Evolutionary conservation across 2,113 vertebrate species (phyloP).

Genomic region (Nanorana parkeri): DNA sequence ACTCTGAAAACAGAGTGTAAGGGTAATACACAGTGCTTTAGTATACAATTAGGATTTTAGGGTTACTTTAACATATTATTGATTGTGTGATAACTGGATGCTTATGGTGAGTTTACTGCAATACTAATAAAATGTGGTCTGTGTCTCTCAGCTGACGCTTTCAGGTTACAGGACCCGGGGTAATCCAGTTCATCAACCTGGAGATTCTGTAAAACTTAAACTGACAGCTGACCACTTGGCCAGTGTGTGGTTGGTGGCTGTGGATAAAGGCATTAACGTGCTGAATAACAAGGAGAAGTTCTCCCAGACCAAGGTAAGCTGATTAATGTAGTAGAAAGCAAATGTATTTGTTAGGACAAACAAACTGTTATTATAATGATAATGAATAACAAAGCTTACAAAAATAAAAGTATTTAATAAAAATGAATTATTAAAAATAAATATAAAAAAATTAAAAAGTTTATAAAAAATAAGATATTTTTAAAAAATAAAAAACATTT

Average conservation of each 20-base stretch:
- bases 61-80: neutral
- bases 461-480: too few species aligned
- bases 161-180: neutral
- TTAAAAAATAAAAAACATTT: too few species aligned
- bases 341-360: neutral
- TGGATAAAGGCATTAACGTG: slow-evolving; percentile 56
- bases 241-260: slow-evolving; percentile 51
- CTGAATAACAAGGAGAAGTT: slow-evolving; percentile 57
- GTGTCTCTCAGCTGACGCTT: neutral
- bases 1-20: too few species aligned
- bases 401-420: too few species aligned
- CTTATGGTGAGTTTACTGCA: too few species aligned
- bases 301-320: slow-evolving; percentile 57
- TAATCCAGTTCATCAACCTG: neutral
- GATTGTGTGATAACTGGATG: too few species aligned
- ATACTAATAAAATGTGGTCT: neutral
- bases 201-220: neutral
- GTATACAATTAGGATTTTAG: too few species aligned
- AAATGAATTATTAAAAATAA: too few species aligned
- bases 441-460: too few species aligned
- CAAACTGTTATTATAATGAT: too few species aligned
- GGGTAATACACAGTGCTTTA: too few species aligned
- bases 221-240: slow-evolving; percentile 56
- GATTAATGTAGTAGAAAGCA: neutral
- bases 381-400: too few species aligned